Evolutionary conservation across 2,113 vertebrate species (phyloP).

Genomic region (Brienomyrus brachyistius): DNA sequence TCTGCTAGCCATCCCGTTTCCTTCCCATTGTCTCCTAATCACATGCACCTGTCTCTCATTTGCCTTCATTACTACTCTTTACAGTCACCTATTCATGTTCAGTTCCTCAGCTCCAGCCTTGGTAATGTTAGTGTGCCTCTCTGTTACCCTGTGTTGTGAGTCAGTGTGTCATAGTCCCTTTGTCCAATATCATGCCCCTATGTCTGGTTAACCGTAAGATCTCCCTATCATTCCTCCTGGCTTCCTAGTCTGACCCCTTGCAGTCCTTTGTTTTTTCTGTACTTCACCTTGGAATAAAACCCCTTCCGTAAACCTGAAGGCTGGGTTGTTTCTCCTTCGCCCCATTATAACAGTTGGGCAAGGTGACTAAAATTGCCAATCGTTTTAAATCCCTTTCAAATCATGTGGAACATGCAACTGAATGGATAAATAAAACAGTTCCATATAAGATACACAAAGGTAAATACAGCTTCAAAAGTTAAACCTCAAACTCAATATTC

Average conservation of each 20-base stretch:
- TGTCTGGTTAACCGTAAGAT: neutral
- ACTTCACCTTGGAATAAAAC: neutral
- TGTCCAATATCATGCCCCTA: neutral
- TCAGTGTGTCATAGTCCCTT: neutral
- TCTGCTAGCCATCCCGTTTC: neutral
- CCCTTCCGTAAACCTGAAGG: neutral
- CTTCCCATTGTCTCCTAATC: neutral
- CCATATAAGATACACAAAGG: neutral
- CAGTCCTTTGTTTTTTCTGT: neutral
- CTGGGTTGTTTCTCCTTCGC: neutral
- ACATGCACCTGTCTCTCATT: neutral
- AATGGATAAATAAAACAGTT: neutral
- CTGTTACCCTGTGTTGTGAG: neutral
- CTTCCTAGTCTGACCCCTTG: neutral
- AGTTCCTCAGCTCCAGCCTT: neutral
- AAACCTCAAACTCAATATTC: neutral
- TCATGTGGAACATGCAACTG: neutral
- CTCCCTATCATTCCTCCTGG: neutral
- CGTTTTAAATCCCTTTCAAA: neutral
- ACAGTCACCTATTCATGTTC: neutral
- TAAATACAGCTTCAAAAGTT: neutral
- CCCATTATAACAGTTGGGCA: neutral
- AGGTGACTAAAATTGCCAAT: neutral
- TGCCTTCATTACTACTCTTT: neutral
- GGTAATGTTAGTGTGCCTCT: neutral